phyloP scores from a whole-genome alignment of 2,797 vertebrate genomes.

The Galaxias olidus region DNA sequence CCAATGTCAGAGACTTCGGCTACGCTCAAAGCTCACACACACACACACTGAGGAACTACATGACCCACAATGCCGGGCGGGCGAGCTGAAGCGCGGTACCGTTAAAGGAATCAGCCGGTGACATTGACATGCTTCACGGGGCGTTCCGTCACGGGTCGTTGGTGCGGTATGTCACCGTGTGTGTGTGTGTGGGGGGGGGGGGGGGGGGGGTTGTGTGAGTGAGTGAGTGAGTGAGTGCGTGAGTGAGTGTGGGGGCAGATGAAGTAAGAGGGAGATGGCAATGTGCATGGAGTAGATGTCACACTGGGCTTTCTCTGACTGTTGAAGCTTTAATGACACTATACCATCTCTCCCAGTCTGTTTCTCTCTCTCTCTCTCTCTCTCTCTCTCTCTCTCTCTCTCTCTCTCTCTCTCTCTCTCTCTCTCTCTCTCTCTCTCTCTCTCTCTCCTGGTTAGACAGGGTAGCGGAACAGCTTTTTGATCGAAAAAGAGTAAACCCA shows the following conservation, averaged over 20 bases:
- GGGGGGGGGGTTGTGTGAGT: not conserved
- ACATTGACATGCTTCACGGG: conserved; percentile 9
- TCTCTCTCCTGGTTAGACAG: too few relatives aligned
- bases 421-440: conserved; percentile 33
- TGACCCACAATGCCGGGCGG: not conserved
- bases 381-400: not conserved
- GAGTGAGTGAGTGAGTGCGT: conserved; percentile 9
- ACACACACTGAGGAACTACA: too few relatives aligned
- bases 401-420: conserved; percentile 8
- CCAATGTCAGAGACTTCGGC: too few relatives aligned
- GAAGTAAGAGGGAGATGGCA: too few relatives aligned
- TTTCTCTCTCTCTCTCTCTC: not conserved
- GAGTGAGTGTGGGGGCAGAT: not conserved
- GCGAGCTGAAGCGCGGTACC: too few relatives aligned
- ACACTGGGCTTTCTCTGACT: too few relatives aligned
- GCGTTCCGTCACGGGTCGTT: conserved; percentile 12
- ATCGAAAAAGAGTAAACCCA: too few relatives aligned
- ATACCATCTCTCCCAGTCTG: not conserved
- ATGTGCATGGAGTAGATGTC: too few relatives aligned
- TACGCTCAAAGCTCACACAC: too few relatives aligned
- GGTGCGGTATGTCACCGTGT: conserved; percentile 2
- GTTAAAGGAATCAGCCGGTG: not conserved
- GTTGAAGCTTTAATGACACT: too few relatives aligned
- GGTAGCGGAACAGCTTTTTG: too few relatives aligned
- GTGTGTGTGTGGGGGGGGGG: too few relatives aligned